A percentile compares a stretch with the other conserved stretches of the same genome.
These are phyloP conservation scores for Nibea albiflora DNA, from an alignment of 2,113 vertebrate genomes.

Conservation along the genomic window DNA sequence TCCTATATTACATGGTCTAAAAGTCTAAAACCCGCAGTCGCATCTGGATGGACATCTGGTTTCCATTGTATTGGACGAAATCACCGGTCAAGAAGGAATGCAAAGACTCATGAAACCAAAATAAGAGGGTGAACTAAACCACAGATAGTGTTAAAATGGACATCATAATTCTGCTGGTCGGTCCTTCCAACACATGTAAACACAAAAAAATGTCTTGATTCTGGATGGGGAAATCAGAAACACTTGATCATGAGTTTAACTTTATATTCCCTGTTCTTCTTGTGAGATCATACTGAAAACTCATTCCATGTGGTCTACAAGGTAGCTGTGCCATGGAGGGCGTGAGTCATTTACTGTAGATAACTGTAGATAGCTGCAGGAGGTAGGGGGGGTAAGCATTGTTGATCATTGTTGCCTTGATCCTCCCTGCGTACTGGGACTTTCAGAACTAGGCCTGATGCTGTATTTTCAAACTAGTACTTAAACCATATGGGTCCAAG, in stretches of 20 bases:
- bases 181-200: conserved; percentile 25
- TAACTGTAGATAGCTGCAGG: conserved; percentile 72
- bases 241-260: conserved; percentile 40
- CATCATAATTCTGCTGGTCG: conserved; percentile 48
- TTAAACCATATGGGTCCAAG: conserved; percentile 80
- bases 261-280: conserved; percentile 34
- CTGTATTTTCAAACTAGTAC: conserved; percentile 81
- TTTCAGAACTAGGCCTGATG: conserved; percentile 75
- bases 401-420: conserved; percentile 64
- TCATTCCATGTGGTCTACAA: conserved; percentile 56
- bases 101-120: conserved; percentile 27
- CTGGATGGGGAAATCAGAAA: conserved; percentile 25
- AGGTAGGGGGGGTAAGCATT: conserved; percentile 36
- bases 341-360: conserved; percentile 72
- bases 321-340: conserved; percentile 41
- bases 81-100: conserved; percentile 12
- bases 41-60: conserved; percentile 26
- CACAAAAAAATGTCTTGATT: conserved; percentile 24
- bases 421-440: conserved; percentile 60
- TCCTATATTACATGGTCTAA: conserved; percentile 15
- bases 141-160: conserved; percentile 37
- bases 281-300: conserved; percentile 45
- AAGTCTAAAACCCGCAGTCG: conserved; percentile 42
- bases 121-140: conserved; percentile 20
- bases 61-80: not conserved